These are phyloP conservation scores for Acanthopagrus latus DNA, from an alignment of 2,797 vertebrate species.

Conservation along the genomic window DNA sequence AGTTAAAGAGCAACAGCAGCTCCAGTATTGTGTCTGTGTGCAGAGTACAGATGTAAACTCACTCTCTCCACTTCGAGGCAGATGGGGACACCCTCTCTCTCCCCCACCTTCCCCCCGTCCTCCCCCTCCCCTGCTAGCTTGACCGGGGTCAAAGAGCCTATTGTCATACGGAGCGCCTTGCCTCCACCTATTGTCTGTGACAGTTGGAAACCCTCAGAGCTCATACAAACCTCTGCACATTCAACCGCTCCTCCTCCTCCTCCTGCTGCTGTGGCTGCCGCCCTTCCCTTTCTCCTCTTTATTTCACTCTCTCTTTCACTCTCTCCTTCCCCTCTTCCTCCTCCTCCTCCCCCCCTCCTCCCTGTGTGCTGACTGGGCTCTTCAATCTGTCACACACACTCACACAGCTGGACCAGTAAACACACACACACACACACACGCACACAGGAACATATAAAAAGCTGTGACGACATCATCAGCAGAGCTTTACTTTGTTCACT, in stretches of 20 bases:
- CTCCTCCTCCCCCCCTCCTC: neutral
- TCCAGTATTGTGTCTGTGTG: neutral
- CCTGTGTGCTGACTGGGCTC: slow-evolving; percentile 62
- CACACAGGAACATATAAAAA: neutral
- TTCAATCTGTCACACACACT: slow-evolving; percentile 55
- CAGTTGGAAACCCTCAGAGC: slow-evolving; percentile 77
- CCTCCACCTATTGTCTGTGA: slow-evolving; percentile 80
- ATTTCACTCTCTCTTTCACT: slow-evolving; percentile 65
- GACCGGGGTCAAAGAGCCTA: slow-evolving; percentile 83
- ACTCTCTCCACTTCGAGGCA: slow-evolving; percentile 66
- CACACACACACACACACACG: slow-evolving; percentile 6
- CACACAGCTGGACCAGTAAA: slow-evolving; percentile 60
- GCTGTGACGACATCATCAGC: neutral
- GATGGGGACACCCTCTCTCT: slow-evolving; percentile 77
- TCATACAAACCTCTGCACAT: slow-evolving; percentile 78
- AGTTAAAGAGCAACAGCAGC: neutral
- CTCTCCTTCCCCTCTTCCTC: neutral
- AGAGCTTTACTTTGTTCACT: slow-evolving; percentile 6
- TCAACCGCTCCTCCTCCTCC: slow-evolving; percentile 67
- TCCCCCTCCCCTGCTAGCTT: slow-evolving; percentile 40
- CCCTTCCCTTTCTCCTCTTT: slow-evolving; percentile 68
- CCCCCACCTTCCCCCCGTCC: neutral
- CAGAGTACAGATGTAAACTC: slow-evolving; percentile 53
- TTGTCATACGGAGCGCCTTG: slow-evolving; percentile 82
- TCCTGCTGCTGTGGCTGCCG: slow-evolving; percentile 32